Conservation (phyloP, 2,113 vertebrate species). For the Sebastes fasciatus region DNA sequence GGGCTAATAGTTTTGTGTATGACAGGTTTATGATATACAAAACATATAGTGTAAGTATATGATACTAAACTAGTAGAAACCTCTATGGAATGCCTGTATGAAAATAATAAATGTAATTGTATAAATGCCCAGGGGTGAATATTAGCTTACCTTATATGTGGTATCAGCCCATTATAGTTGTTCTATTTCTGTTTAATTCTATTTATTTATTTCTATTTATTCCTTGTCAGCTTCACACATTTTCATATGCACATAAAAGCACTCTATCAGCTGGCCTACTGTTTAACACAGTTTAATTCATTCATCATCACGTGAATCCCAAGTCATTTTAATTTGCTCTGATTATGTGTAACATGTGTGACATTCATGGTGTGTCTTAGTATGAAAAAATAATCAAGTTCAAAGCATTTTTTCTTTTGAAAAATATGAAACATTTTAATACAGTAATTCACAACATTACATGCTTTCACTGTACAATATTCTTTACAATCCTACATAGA, state of each 20-base stretch:
- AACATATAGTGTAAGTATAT: not conserved
- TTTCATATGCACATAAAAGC: not conserved
- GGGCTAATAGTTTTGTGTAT: not conserved
- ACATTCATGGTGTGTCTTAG: not conserved
- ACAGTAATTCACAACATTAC: conserved; percentile 72
- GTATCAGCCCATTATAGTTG: not conserved
- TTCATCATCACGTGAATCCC: not conserved
- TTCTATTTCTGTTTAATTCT: not conserved
- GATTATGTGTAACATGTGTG: not conserved
- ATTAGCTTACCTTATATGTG: not conserved
- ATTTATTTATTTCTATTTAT: not conserved
- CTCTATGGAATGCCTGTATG: not conserved
- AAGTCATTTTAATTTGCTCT: not conserved
- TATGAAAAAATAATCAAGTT: not conserved
- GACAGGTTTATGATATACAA: not conserved
- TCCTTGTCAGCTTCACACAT: not conserved
- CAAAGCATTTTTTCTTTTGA: conserved; percentile 53
- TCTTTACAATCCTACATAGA: conserved; percentile 61
- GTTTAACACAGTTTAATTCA: not conserved
- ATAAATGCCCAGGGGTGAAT: not conserved
- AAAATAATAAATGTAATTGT: not conserved
- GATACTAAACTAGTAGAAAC: not conserved
- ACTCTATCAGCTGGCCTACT: too few species aligned
- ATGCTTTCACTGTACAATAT: conserved; percentile 72
- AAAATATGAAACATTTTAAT: conserved; percentile 80